Evolutionary conservation across 2,888 invertebrate species (phyloP).

Genomic region (Diabrotica balteata): DNA sequence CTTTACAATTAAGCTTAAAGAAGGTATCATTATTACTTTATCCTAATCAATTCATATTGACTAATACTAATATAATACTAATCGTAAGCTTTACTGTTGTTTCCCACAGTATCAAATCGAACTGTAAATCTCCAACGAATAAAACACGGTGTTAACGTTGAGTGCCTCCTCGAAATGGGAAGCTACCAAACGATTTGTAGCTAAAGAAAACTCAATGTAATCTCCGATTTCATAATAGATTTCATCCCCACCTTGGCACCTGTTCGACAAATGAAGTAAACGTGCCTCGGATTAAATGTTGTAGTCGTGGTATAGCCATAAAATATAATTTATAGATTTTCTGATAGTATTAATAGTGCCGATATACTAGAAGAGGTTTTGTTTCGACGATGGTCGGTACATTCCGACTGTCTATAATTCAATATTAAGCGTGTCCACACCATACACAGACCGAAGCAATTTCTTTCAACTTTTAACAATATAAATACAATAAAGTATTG

Average conservation of each 20-base stretch:
- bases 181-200: background rate
- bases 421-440: slow-evolving; percentile 24
- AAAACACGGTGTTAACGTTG: no score
- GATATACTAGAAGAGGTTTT: slow-evolving; percentile 26
- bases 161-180: background rate
- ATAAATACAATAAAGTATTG: slow-evolving; percentile 24
- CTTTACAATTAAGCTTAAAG: no score
- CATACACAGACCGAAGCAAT: slow-evolving; percentile 13
- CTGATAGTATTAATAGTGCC: slow-evolving; percentile 23
- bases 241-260: slow-evolving; percentile 11
- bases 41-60: no score
- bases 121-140: no score
- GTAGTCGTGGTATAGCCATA: slow-evolving; percentile 13
- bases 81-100: no score
- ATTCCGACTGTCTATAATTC: slow-evolving; percentile 21
- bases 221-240: slow-evolving; percentile 4
- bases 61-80: no score
- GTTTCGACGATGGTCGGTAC: slow-evolving; percentile 20
- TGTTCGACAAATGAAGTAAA: slow-evolving; percentile 19
- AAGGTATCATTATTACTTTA: no score
- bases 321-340: slow-evolving; percentile 27
- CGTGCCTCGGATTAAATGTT: slow-evolving; percentile 14
- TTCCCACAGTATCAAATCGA: no score
- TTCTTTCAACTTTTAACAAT: slow-evolving; percentile 17
- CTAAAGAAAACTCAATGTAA: background rate